Percentiles rank a stretch among this genome's conserved stretches.
Conservation (phyloP, 2,113 vertebrate species). For the Taxidea taxus region DNA sequence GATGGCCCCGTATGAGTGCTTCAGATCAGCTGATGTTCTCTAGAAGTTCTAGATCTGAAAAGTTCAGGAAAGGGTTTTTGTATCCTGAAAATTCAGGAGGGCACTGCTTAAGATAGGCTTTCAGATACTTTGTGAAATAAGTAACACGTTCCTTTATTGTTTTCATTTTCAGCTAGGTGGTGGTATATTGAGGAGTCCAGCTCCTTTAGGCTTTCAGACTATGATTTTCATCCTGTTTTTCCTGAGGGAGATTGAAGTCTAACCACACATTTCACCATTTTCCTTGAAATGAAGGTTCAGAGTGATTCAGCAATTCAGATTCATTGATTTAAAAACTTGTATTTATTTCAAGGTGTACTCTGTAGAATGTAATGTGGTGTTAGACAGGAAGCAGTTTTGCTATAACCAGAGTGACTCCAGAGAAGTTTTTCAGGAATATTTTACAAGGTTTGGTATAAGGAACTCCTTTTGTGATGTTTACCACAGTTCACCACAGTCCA, state of each 20-base stretch:
- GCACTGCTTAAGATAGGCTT: background rate
- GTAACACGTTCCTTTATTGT: background rate
- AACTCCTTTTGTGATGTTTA: background rate
- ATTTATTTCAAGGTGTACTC: background rate
- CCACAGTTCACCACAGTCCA: background rate
- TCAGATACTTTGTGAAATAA: constrained; percentile 28
- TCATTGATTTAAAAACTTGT: background rate
- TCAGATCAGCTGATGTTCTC: background rate
- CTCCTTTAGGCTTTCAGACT: background rate
- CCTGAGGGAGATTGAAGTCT: background rate
- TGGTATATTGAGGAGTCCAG: background rate
- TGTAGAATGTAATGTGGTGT: background rate
- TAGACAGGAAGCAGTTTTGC: background rate
- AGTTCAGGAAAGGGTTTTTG: background rate
- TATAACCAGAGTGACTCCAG: background rate
- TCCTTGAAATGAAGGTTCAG: background rate
- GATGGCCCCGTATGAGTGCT: background rate
- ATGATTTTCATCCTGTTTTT: background rate
- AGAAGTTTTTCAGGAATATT: background rate
- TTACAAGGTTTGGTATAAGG: background rate
- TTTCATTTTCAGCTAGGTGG: background rate
- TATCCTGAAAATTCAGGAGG: background rate
- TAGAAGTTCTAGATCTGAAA: background rate
- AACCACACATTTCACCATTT: background rate
- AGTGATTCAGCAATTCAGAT: background rate